Conservation (phyloP, 2,113 vertebrate genomes). For the Fregata magnificens region DNA sequence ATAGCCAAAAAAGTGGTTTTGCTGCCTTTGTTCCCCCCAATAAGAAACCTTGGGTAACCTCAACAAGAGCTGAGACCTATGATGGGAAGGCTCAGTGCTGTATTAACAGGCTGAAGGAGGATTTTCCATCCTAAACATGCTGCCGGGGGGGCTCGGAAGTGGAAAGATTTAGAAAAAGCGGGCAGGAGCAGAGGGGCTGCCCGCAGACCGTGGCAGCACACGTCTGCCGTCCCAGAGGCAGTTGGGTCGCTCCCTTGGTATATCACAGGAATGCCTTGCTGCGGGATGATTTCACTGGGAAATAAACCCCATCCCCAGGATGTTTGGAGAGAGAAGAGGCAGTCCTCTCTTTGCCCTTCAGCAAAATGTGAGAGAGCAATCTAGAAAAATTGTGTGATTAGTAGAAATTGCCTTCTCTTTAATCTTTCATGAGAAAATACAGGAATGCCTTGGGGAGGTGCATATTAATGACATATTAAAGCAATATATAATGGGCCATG, state of each 20-base stretch:
- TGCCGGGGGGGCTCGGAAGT: background rate
- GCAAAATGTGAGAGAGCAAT: background rate
- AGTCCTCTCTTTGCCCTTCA: background rate
- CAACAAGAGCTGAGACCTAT: background rate
- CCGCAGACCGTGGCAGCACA: accelerated
- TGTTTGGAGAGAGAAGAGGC: background rate
- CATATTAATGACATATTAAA: background rate
- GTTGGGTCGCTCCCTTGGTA: background rate
- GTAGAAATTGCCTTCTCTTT: background rate
- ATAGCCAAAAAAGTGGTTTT: background rate
- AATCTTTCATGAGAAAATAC: background rate
- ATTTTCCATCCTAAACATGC: background rate
- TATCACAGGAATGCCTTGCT: background rate
- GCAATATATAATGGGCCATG: background rate
- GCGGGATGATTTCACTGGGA: background rate
- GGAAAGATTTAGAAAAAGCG: background rate
- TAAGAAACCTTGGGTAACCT: background rate
- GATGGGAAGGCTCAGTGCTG: background rate
- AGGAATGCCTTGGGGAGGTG: background rate
- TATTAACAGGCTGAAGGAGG: background rate
- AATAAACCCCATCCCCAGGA: background rate
- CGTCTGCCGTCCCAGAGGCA: background rate
- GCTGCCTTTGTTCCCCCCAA: background rate
- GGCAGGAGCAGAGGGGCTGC: background rate
- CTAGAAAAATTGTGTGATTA: background rate